Evolutionary conservation across 2,888 invertebrate species (phyloP).

Genomic region (Brachynemurus nebulosus): DNA sequence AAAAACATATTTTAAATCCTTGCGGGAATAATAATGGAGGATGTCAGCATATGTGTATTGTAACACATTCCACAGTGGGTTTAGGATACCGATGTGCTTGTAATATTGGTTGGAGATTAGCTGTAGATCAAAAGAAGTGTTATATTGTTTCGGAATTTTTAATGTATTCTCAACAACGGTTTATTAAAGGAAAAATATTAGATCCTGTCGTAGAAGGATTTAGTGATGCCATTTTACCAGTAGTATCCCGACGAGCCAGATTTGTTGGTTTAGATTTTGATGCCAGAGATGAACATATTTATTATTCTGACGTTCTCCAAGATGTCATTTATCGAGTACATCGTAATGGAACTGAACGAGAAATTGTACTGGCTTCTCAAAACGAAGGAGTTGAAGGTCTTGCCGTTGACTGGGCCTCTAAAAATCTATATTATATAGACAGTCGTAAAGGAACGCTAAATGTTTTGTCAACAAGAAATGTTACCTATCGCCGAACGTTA

Average conservation of each 20-base stretch:
- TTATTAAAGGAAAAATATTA: constrained; percentile 85
- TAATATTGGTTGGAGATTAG: constrained; percentile 70
- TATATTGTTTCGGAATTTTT: constrained; percentile 74
- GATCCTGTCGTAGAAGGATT: constrained; percentile 82
- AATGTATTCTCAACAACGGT: constrained; percentile 90
- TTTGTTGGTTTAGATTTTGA: constrained; percentile 95
- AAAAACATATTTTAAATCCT: constrained; percentile 62
- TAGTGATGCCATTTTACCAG: constrained; percentile 89
- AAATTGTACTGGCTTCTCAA: constrained; percentile 87
- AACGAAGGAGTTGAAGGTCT: constrained; percentile 95
- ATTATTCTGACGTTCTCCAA: constrained; percentile 93
- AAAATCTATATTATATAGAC: constrained; percentile 91
- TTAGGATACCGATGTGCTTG: constrained; percentile 87
- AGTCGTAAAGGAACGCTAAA: constrained; percentile 88
- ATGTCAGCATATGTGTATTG: constrained; percentile 89
- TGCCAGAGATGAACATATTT: constrained; percentile 77
- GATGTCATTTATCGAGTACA: constrained; percentile 83
- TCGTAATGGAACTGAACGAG: constrained; percentile 63
- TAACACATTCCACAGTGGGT: constrained; percentile 56
- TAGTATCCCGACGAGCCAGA: constrained; percentile 78
- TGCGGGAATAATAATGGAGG: constrained; percentile 79
- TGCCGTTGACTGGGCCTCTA: constrained; percentile 91
- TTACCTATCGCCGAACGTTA: constrained; percentile 69
- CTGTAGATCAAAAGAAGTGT: constrained; percentile 63
- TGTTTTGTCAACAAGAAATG: constrained; percentile 76